Conservation (phyloP, 2,888 invertebrate species). For the Pseudococcus jackbeardsleyi region DNA sequence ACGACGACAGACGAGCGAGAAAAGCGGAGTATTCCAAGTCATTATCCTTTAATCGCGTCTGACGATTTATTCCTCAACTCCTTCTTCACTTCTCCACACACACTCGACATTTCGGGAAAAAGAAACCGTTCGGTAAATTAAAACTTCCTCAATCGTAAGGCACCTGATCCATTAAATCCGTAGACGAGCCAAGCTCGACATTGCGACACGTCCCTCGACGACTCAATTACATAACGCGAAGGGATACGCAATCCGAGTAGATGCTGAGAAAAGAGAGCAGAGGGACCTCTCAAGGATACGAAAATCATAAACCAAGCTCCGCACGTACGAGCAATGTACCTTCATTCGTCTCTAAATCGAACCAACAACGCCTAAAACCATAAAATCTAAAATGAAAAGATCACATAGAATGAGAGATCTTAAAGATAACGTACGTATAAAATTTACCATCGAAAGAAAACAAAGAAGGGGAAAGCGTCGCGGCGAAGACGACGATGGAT, state of each 20-base stretch:
- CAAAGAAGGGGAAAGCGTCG: background rate
- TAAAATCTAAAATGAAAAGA: constrained; percentile 43
- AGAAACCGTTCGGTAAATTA: background rate
- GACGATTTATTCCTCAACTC: background rate
- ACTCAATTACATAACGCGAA: constrained; percentile 3
- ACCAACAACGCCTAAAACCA: constrained; percentile 24
- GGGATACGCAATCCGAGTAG: background rate
- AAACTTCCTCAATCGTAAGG: background rate
- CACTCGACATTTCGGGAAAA: background rate
- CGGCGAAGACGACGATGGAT: background rate
- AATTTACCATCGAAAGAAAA: background rate
- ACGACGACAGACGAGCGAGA: background rate
- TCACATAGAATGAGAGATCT: constrained; percentile 19
- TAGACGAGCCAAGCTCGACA: background rate
- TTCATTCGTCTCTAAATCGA: background rate
- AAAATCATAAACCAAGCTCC: background rate
- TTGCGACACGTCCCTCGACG: background rate
- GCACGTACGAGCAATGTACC: background rate
- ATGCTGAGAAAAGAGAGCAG: background rate
- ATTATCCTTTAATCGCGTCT: constrained; percentile 2
- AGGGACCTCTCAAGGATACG: background rate
- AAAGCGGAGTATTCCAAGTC: background rate
- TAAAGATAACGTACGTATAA: constrained; percentile 26
- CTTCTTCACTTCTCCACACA: too few relatives aligned
- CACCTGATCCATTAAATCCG: background rate